Conservation (phyloP, 1,140 invertebrate genomes). For the Megalopta genalis region DNA sequence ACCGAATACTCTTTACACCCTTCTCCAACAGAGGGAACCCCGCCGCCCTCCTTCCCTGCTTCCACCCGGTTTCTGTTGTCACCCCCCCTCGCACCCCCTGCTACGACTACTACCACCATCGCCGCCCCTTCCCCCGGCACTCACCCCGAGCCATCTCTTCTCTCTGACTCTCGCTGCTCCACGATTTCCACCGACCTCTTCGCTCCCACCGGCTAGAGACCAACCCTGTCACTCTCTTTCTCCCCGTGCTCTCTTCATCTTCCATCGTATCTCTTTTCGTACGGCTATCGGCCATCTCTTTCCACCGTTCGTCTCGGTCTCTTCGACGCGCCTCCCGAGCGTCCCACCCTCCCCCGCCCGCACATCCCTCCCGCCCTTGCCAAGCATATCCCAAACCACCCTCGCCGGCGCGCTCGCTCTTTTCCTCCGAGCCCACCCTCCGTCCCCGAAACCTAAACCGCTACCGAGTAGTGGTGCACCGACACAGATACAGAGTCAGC, state of each 20-base stretch:
- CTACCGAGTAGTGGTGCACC: slow-evolving; percentile 54
- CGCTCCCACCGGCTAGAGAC: slow-evolving; percentile 18
- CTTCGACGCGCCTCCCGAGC: neutral
- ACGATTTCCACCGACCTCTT: slow-evolving; percentile 54
- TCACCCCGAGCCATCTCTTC: slow-evolving; percentile 43
- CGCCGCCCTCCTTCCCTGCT: slow-evolving; percentile 41
- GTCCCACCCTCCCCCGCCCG: neutral
- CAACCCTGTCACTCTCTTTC: slow-evolving; percentile 5
- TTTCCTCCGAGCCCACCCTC: slow-evolving; percentile 45
- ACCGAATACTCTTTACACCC: slow-evolving; percentile 9
- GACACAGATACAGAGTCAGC: slow-evolving; percentile 53
- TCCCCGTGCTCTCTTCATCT: slow-evolving; percentile 27
- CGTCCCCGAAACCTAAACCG: slow-evolving; percentile 57
- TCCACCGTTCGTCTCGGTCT: neutral
- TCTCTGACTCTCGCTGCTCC: slow-evolving; percentile 55
- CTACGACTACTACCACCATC: slow-evolving; percentile 15
- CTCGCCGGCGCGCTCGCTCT: neutral
- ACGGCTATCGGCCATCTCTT: neutral
- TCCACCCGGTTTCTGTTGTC: slow-evolving; percentile 66
- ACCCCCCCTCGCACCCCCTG: slow-evolving; percentile 57
- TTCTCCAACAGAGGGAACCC: slow-evolving; percentile 42
- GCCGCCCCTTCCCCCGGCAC: neutral
- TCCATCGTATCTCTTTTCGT: slow-evolving; percentile 12
- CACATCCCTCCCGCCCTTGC: too few relatives aligned
- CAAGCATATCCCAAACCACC: too few relatives aligned